These are phyloP conservation scores for Tribolium madens DNA, from an alignment of 1,140 invertebrate species.

Conservation along the genomic window DNA sequence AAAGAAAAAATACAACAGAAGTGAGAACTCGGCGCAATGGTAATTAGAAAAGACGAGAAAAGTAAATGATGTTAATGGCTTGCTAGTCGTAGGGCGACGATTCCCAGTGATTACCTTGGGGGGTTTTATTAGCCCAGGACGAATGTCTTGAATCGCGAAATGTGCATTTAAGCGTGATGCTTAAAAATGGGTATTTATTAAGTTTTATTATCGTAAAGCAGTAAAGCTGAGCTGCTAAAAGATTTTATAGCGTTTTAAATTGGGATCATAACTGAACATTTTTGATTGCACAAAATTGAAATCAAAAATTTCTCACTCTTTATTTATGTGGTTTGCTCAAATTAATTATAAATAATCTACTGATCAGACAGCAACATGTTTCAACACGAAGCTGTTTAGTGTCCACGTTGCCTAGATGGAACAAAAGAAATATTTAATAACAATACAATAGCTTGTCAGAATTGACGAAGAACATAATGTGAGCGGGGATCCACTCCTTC, in stretches of 20 bases:
- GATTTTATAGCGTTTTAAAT: slow-evolving; percentile 20
- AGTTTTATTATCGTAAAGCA: slow-evolving; percentile 28
- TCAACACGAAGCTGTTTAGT: slow-evolving; percentile 38
- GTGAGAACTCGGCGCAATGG: slow-evolving; percentile 31
- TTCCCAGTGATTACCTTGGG: slow-evolving; percentile 33
- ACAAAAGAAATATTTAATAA: slow-evolving; percentile 47
- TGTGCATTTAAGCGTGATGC: slow-evolving; percentile 33
- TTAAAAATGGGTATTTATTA: slow-evolving; percentile 33
- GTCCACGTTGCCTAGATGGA: slow-evolving; percentile 22
- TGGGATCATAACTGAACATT: too few relatives aligned
- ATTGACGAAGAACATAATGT: slow-evolving; percentile 33
- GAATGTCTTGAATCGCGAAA: slow-evolving; percentile 34
- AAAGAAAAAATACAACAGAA: slow-evolving; percentile 14
- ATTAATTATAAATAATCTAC: slow-evolving; percentile 5
- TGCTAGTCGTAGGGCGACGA: slow-evolving; percentile 35
- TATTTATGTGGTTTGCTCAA: not conserved
- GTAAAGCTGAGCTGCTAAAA: slow-evolving; percentile 6
- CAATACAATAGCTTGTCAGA: slow-evolving; percentile 44
- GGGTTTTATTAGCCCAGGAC: slow-evolving; percentile 38
- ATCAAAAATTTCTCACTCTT: not conserved
- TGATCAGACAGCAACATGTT: not conserved
- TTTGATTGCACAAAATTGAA: too few relatives aligned
- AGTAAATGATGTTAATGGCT: slow-evolving; percentile 39
- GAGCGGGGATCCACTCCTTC: slow-evolving; percentile 20
- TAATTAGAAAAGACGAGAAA: slow-evolving; percentile 37